Evolutionary conservation across 2,113 vertebrate species (phyloP), one percentile per base, ranked within the genome.

Genomic region (Triplophysa tibetana): DNA sequence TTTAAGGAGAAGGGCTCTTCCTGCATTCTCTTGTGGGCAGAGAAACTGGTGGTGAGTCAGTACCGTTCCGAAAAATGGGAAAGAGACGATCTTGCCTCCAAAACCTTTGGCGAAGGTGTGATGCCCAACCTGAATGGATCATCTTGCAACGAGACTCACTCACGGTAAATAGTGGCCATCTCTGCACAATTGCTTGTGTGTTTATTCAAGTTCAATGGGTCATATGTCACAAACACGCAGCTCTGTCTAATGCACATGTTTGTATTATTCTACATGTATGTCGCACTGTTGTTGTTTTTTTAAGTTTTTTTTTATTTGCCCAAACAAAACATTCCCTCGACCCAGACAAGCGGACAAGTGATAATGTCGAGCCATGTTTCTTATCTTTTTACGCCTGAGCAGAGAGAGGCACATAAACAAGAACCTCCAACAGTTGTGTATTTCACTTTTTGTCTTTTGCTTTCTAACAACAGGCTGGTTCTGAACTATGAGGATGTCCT

Each of bases 1-100:
- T 95, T 86, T 67, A 94, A 93, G 79, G 87, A 88, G 21, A 88
- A 83, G 0, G 89, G 82, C 0, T 33, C 75, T 0, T 82, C 92
- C 4, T 92, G 92, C 58, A 95, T 97, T 84, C 92, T 97, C 11
- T 82, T 96, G 78, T 97, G 95, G 95, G 95, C 96, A 0, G 87
- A 87, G 26, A 88, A 92, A 63, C 89, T 97, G 79, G 87, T 92
- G 0, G 92, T 96, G 75, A 84, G 87, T 54, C 88, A 92, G 26
- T 88, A 86, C 1, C 79, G 86, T 6, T 78, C 81, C 0, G 88
- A 89, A 0, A 85, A 72, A 77, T 93, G 91, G 92, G 88, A 91
- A 0, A 85, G 82, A 1, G 73, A 92, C 3, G 93, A 96, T 77
- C 90, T 96, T 52, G 93, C 93, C 0, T 7, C 81, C 0, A 77